These are phyloP conservation scores for Cardinalis cardinalis DNA, from an alignment of 2,113 vertebrate genomes.

Conservation along the genomic window DNA sequence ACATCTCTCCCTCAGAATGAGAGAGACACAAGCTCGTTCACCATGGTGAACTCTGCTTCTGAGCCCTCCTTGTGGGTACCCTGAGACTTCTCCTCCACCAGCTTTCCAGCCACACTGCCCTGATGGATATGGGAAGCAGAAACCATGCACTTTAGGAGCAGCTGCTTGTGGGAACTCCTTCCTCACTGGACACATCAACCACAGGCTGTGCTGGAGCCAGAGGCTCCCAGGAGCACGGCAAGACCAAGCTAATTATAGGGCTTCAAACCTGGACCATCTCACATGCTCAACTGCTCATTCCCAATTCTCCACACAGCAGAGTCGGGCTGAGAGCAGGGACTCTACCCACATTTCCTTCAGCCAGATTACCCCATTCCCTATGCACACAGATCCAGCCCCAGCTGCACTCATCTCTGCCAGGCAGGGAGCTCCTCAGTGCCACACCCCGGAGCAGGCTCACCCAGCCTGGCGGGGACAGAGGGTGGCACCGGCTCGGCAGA, in stretches of 20 bases:
- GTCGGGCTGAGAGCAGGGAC: neutral
- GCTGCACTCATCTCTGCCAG: neutral
- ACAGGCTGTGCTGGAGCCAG: neutral
- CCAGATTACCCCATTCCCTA: neutral
- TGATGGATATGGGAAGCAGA: neutral
- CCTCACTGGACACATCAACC: neutral
- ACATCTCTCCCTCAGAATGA: neutral
- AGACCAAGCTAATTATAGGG: neutral
- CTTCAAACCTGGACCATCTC: neutral
- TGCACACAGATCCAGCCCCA: rapidly evolving
- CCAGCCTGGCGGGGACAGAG: neutral
- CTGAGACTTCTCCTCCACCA: neutral
- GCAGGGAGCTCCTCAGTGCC: neutral
- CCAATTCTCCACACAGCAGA: rapidly evolving
- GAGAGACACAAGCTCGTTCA: rapidly evolving
- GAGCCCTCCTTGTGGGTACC: neutral
- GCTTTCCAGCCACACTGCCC: neutral
- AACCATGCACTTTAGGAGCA: neutral
- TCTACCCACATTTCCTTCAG: rapidly evolving
- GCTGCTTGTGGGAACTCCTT: neutral
- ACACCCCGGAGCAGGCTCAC: neutral
- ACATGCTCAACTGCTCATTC: neutral
- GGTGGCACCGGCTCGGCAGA: neutral
- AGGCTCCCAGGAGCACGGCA: neutral
- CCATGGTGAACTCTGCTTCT: neutral